Base-by-base conservation (phyloP, 1,140 invertebrate genomes). In the Nixonia krombeini region DNA sequence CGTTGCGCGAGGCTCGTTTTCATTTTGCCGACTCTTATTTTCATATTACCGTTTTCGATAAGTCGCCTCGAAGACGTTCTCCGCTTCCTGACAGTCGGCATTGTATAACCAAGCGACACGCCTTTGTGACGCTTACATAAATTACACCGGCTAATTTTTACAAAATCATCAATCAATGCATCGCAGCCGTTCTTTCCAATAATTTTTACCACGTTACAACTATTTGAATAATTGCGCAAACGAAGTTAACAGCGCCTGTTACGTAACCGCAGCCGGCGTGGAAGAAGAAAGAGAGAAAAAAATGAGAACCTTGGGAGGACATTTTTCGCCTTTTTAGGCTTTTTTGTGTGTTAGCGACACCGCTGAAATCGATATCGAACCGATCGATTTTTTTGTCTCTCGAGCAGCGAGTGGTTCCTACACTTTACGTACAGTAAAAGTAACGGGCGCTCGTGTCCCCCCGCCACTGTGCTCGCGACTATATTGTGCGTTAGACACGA, bases 361-460 rank as follows among this genome's bases (percentile, higher is more conserved):
- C n/a, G 29, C n/a, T 49, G 46, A 49, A 49, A 40, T 17, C 3
- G 23, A 50, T 50, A 50, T n/a, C 12, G 28, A 35, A 40, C 16
- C 17, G 25, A 50, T 28, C 2, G 29, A 40, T 35, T 50, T 50
- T 38, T 50, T 50, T 25, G 25, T 40, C 40, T 51, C 15, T n/a
- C 12, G 5, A 1, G 37, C 23, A 38, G 25, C 17, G 25, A 52
- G 6, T 25, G 49, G 38, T 52, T 52, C 49, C 49, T 52, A 52
- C n/a, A n/a, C n/a, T n/a, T 38, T 50, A 15, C 13, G 23, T 25
- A 6, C 21, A 29, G 49, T 23, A 17, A 33, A 42, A 52, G 49
- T 52, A 38, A 42, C 38, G 41, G 38, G 37, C 31, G 23, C 49
- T 13, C n/a, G 26, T 52, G 31, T 28, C 26, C n/a, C 21, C 31